phyloP scores from a whole-genome alignment of 2,888 invertebrate species.

The Blera fallax region DNA sequence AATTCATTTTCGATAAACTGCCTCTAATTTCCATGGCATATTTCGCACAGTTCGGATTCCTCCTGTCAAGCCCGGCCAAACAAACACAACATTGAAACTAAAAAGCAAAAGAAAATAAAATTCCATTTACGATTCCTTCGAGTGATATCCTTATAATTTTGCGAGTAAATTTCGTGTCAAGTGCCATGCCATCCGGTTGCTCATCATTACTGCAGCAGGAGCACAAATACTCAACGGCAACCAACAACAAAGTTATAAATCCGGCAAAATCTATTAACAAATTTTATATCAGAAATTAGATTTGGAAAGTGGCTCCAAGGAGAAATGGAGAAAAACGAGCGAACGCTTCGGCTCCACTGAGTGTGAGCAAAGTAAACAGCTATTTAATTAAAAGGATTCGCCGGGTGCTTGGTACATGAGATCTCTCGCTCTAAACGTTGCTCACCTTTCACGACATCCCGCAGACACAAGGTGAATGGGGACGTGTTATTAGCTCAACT shows the following conservation, averaged over 20 bases:
- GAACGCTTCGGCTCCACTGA: constrained; percentile 14
- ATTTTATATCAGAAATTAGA: constrained; percentile 71
- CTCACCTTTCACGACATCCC: constrained; percentile 61
- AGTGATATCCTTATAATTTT: constrained; percentile 65
- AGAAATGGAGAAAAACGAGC: constrained; percentile 1
- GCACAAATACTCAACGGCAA: not conserved
- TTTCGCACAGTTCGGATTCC: constrained; percentile 20
- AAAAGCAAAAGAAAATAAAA: constrained; percentile 53
- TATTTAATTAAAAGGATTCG: constrained; percentile 71
- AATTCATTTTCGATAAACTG: constrained; percentile 63
- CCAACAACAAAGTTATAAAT: constrained; percentile 66
- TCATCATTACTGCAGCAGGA: not conserved
- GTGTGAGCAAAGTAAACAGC: constrained; percentile 67
- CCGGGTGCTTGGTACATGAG: constrained; percentile 58
- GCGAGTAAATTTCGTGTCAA: constrained; percentile 43
- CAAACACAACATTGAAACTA: constrained; percentile 33
- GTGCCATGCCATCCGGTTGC: constrained; percentile 1
- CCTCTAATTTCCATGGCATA: constrained; percentile 56
- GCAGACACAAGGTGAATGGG: constrained; percentile 56
- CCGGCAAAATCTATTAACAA: constrained; percentile 70
- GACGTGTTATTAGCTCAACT: constrained; percentile 71
- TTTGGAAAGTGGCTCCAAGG: constrained; percentile 62
- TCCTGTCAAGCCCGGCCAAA: not conserved
- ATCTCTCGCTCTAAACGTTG: constrained; percentile 39
- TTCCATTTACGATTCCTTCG: constrained; percentile 56